phyloP scores from a whole-genome alignment of 2,797 vertebrate species.

The Bufotes viridis region DNA sequence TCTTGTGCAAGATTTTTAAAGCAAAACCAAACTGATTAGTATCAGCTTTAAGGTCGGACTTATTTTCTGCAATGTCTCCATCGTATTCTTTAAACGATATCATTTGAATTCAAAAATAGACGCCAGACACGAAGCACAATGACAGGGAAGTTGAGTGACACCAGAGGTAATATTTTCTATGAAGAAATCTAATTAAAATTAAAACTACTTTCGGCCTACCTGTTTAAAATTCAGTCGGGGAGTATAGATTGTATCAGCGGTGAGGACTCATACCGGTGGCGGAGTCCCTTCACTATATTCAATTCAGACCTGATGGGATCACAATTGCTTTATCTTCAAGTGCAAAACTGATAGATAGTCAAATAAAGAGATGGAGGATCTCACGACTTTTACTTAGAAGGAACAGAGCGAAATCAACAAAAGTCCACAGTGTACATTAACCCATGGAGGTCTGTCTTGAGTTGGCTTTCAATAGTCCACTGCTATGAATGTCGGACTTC shows the following conservation, averaged over 20 bases:
- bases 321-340: constrained; percentile 26
- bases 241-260: constrained; percentile 76
- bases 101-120: constrained; percentile 44
- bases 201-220: constrained; percentile 81
- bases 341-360: not conserved
- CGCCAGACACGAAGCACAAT: constrained; percentile 60
- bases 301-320: constrained; percentile 9
- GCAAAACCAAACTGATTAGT: not conserved
- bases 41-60: constrained; percentile 13
- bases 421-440: not conserved
- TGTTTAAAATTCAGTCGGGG: constrained; percentile 74
- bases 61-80: constrained; percentile 4
- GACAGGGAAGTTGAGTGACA: constrained; percentile 70
- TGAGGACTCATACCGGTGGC: not conserved
- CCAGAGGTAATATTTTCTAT: constrained; percentile 68
- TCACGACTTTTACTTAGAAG: not conserved
- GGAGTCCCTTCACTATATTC: not conserved
- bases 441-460: not conserved
- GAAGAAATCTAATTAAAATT: constrained; percentile 80
- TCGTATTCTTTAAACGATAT: constrained; percentile 41
- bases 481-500: not conserved
- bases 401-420: not conserved
- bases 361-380: not conserved
- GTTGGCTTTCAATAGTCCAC: not conserved
- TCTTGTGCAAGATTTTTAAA: too few relatives aligned